These are phyloP conservation scores for Nothocercus julius DNA, from an alignment of 2,113 vertebrate genomes.

Conservation along the genomic window DNA sequence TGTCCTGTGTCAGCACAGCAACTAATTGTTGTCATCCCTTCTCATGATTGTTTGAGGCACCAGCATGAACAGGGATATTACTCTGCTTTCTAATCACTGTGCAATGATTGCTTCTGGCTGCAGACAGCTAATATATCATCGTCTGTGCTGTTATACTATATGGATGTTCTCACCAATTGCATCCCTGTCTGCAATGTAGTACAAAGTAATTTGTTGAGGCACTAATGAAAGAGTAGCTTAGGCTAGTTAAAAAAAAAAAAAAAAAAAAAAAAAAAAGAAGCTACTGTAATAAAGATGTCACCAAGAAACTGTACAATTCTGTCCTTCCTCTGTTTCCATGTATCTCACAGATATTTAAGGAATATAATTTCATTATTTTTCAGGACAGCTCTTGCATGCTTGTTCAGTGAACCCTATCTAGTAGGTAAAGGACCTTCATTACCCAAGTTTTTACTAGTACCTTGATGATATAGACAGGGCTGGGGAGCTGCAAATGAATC, in stretches of 20 bases:
- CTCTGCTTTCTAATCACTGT: slow-evolving; percentile 16
- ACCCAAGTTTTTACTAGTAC: not conserved
- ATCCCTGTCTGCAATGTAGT: not conserved
- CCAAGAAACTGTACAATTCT: not conserved
- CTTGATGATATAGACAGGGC: not conserved
- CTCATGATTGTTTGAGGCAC: not conserved
- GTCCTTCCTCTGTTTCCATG: not conserved
- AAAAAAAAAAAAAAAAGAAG: not conserved
- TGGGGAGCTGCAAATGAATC: not conserved
- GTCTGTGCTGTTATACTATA: not conserved
- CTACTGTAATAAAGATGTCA: not conserved
- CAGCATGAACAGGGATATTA: not conserved
- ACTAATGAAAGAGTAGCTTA: not conserved
- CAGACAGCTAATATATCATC: not conserved
- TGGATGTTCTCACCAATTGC: not conserved
- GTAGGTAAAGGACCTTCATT: not conserved
- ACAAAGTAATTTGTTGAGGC: not conserved
- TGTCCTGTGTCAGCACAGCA: not conserved
- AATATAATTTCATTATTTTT: not conserved
- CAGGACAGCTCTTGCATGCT: not conserved
- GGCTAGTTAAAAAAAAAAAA: not conserved
- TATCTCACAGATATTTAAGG: not conserved
- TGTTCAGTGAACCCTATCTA: not conserved
- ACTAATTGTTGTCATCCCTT: not conserved
- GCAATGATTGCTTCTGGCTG: not conserved